Conservation (phyloP, 2,797 vertebrate genomes). For the Chelidonichthys spinosus region DNA sequence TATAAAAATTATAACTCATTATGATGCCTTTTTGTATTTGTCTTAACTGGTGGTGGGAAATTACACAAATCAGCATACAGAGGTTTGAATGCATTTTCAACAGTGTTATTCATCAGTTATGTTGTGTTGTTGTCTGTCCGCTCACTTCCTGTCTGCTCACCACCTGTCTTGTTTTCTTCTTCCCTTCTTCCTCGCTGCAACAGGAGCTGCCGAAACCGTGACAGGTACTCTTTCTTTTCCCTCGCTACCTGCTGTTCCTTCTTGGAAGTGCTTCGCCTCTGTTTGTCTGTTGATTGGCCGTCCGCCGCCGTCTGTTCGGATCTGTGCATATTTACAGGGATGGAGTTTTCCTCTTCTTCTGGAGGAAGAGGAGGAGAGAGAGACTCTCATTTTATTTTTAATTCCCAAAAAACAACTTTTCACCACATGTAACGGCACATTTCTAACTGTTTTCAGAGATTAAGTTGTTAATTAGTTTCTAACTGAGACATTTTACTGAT, state of each 20-base stretch:
- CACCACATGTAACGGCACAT: constrained; percentile 39
- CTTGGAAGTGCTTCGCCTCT: constrained; percentile 66
- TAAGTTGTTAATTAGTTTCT: constrained; percentile 25
- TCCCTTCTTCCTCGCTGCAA: constrained; percentile 66
- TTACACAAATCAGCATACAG: constrained; percentile 51
- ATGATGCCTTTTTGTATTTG: constrained; percentile 53
- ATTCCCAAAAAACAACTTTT: constrained; percentile 56
- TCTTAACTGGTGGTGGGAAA: constrained; percentile 58
- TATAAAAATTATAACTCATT: constrained; percentile 35
- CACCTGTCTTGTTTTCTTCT: constrained; percentile 70
- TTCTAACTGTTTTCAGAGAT: constrained; percentile 24
- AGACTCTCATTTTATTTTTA: constrained; percentile 35
- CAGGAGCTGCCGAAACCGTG: constrained; percentile 87
- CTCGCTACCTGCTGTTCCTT: constrained; percentile 74
- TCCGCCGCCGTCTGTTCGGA: constrained; percentile 61
- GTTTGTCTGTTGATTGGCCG: constrained; percentile 70
- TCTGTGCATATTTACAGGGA: constrained; percentile 75
- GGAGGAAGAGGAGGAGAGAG: constrained; percentile 40
- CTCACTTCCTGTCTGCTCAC: constrained; percentile 71
- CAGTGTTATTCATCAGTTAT: constrained; percentile 38
- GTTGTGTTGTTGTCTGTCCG: constrained; percentile 48
- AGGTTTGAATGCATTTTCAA: constrained; percentile 56
- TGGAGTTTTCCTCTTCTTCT: constrained; percentile 47
- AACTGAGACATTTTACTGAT: neutral
- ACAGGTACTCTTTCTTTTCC: constrained; percentile 82